These are phyloP conservation scores for Ammodytes marinus DNA, from an alignment of 2,113 vertebrate species.

Conservation along the genomic window DNA sequence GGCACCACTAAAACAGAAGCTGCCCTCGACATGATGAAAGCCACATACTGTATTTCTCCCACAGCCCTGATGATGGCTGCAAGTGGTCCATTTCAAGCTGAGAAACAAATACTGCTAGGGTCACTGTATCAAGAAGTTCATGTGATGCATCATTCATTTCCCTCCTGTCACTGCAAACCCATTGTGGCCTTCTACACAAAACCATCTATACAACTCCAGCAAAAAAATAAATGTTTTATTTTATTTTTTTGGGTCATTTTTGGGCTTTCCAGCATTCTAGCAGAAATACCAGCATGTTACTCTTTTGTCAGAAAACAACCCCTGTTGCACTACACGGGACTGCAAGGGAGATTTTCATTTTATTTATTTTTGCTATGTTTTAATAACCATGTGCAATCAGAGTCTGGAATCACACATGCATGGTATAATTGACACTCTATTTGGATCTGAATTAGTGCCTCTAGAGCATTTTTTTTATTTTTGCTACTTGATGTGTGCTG, in stretches of 20 bases:
- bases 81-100: constrained; percentile 58
- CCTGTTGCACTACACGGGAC: background rate
- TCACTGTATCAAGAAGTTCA: constrained; percentile 68
- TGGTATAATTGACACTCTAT: background rate
- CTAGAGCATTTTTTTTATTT: background rate
- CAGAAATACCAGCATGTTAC: constrained; percentile 1
- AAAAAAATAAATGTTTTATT: background rate
- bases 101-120: constrained; percentile 59
- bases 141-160: constrained; percentile 43
- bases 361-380: background rate
- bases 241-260: background rate
- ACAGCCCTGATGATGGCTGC: constrained; percentile 35
- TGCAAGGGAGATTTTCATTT: background rate
- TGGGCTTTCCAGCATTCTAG: constrained; percentile 1
- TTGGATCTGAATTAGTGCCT: background rate
- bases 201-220: background rate
- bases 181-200: background rate
- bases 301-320: constrained; percentile 1
- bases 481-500: constrained; percentile 11
- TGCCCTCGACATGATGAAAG: constrained; percentile 42
- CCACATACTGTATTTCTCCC: constrained; percentile 51
- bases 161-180: constrained; percentile 28
- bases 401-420: constrained; percentile 3
- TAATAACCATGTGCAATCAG: background rate
- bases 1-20: constrained; percentile 24